Conservation (phyloP, 1,140 invertebrate genomes). For the Coelopa frigida region DNA sequence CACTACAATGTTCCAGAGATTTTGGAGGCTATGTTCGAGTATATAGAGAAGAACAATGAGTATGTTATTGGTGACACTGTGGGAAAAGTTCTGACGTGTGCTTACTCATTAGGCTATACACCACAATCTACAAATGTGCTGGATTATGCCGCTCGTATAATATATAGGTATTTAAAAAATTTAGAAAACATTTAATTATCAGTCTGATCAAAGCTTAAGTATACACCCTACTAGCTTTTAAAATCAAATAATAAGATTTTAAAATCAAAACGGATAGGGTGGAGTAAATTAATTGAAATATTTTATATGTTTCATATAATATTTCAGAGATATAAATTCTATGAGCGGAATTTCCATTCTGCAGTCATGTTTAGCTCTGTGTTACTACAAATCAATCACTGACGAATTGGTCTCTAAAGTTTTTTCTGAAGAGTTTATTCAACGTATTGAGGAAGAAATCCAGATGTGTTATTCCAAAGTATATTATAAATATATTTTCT, state of each 20-base stretch:
- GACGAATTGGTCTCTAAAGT: constrained; percentile 47
- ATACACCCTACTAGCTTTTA: too few species aligned
- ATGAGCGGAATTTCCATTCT: constrained; percentile 46
- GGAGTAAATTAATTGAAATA: too few species aligned
- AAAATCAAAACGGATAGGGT: too few species aligned
- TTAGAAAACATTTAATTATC: background rate
- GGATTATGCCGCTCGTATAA: constrained; percentile 24
- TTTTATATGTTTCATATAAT: constrained; percentile 1
- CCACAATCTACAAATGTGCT: constrained; percentile 40
- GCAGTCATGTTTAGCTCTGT: constrained; percentile 45
- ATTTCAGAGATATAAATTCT: constrained; percentile 46
- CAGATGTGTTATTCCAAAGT: constrained; percentile 48
- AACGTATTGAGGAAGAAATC: constrained; percentile 50
- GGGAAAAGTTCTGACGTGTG: constrained; percentile 46
- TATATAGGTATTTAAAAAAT: constrained; percentile 22
- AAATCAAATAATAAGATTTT: too few species aligned
- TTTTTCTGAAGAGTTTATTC: constrained; percentile 51
- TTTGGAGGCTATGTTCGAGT: constrained; percentile 44
- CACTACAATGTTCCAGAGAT: constrained; percentile 43
- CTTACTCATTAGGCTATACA: constrained; percentile 46
- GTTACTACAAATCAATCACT: constrained; percentile 47
- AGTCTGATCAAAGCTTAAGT: too few species aligned
- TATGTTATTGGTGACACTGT: constrained; percentile 46
- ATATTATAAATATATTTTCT: constrained; percentile 8
- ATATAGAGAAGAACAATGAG: constrained; percentile 39